phyloP scores from a whole-genome alignment of 1,140 invertebrate genomes.

The Pogonomyrmex barbatus region DNA sequence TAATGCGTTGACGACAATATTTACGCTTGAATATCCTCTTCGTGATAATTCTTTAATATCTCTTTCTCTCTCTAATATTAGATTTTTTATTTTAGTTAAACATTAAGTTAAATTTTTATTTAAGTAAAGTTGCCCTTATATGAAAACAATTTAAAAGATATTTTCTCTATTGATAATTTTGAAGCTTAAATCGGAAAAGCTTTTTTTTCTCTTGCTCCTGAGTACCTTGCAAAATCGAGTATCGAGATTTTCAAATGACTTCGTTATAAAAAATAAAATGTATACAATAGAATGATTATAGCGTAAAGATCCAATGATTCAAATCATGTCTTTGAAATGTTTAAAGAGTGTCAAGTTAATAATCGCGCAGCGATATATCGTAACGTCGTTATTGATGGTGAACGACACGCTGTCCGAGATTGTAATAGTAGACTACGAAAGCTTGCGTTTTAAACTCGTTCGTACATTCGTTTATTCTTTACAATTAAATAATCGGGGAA shows the following conservation, averaged over 20 bases:
- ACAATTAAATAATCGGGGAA: conserved; percentile 48
- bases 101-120: neutral
- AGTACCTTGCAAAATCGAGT: neutral
- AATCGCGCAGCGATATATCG: neutral
- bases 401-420: neutral
- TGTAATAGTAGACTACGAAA: conserved; percentile 16
- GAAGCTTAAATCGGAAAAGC: neutral
- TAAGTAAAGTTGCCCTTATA: neutral
- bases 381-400: neutral
- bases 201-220: neutral
- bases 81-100: neutral
- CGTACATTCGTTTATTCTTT: neutral
- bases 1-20: neutral
- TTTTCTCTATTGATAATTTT: neutral
- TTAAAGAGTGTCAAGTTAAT: neutral
- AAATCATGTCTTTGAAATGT: neutral
- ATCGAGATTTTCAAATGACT: neutral
- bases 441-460: neutral
- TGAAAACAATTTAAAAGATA: neutral
- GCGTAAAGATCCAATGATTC: neutral
- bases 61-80: neutral
- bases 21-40: neutral
- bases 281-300: neutral
- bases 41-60: neutral
- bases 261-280: neutral